phyloP scores from a whole-genome alignment of 2,113 vertebrate species.

The Ammospiza nelsoni region DNA sequence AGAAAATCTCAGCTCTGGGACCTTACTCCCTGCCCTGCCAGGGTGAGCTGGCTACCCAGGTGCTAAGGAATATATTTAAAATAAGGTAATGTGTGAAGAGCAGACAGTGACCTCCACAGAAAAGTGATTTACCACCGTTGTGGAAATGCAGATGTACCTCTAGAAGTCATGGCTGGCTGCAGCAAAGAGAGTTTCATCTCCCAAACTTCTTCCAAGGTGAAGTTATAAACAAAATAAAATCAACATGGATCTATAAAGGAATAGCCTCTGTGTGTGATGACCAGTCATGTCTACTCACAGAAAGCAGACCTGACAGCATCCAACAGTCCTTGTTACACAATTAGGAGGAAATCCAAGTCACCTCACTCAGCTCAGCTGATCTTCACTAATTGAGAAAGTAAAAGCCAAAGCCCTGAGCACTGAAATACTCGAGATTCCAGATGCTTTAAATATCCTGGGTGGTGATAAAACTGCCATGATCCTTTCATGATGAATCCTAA shows the following conservation, averaged over 20 bases:
- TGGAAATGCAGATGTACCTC: not conserved
- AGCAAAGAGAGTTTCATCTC: not conserved
- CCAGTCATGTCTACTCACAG: fast-evolving
- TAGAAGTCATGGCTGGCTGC: not conserved
- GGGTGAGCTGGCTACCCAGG: not conserved
- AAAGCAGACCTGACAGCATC: not conserved
- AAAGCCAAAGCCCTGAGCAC: not conserved
- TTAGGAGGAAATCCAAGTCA: not conserved
- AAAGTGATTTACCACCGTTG: not conserved
- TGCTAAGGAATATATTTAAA: not conserved
- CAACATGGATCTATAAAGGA: not conserved
- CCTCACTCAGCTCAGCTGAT: not conserved
- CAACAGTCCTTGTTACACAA: not conserved
- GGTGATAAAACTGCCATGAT: not conserved
- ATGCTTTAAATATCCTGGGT: not conserved
- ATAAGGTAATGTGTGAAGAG: not conserved
- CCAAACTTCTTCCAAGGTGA: not conserved
- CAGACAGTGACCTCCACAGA: not conserved
- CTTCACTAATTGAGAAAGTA: not conserved
- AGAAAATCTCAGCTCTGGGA: not conserved
- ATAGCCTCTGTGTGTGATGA: not conserved
- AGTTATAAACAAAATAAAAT: not conserved
- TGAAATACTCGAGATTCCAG: not conserved
- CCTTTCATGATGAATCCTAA: not conserved
- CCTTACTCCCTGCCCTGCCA: not conserved